Base-by-base conservation (phyloP, 2,888 invertebrate genomes). In the Thalpophila matura region DNA sequence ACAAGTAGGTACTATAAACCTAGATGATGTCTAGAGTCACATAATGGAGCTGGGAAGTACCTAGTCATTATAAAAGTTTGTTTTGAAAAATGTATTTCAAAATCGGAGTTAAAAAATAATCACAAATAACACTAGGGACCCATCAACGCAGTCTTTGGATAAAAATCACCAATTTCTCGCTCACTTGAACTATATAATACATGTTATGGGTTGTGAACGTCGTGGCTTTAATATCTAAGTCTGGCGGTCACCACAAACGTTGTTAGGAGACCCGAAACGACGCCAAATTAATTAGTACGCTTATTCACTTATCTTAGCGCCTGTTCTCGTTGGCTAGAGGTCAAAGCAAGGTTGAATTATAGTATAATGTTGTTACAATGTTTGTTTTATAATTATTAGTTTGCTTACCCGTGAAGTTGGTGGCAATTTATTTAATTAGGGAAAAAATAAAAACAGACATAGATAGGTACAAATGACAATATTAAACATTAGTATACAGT, bases 251-350 rank as follows among this genome's bases (percentile, higher is more conserved):
- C 72, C 77, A 45, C 74, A 71, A 61, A 38, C 55, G 55, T 18
- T 60, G 60, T 63, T 40, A 71, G 38, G 62, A 50, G 56, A 45
- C 60, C 46, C 26, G 29, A 31, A 59, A 74, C 55, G 57, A 53
- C 37, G 49, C 24, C 27, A 51, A 65, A 76, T 74, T 71, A 74
- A 74, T 74, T 76, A 72, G 50, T 31, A 1, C 27, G 50, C 70
- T 55, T 45, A 74, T 74, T 58, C 68, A 45, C 59, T 74, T 47
- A 74, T 55, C 59, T 55, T 50, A n/a, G 22, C 45, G 50, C 27
- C n/a, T 51, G 16, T 50, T 55, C 18, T 27, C 16, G 2, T 31
- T 27, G 5, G 40, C 18, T 3, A 35, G 12, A 46, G 46, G 20
- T 12, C 16, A 16, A 5, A 3, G 20, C 7, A 29, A 37, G 20